Conservation (phyloP, 1,140 invertebrate genomes). For the Trissolcus basalis region DNA sequence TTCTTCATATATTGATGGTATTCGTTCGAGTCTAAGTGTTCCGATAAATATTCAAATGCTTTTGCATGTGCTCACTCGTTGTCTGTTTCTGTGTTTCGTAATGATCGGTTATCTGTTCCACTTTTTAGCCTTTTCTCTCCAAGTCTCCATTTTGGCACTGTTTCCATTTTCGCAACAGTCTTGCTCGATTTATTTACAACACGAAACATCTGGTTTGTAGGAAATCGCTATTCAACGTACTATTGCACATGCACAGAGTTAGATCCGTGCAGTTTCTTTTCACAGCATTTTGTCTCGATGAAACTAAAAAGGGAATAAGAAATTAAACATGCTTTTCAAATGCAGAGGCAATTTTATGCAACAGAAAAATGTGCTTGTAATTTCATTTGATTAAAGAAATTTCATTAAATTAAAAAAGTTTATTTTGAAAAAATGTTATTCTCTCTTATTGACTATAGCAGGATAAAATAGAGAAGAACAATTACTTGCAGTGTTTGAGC, state of each 20-base stretch:
- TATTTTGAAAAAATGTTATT: no score
- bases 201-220: conserved; percentile 42
- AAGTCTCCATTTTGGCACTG: conserved; percentile 8
- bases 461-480: no score
- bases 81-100: conserved; percentile 2
- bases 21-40: conserved; percentile 2
- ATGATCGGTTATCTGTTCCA: conserved; percentile 19
- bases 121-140: conserved; percentile 25
- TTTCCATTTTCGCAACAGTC: conserved; percentile 34
- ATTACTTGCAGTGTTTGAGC: no score
- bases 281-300: not conserved
- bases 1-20: not conserved
- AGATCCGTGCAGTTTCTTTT: conserved; percentile 17
- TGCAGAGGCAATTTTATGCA: not conserved
- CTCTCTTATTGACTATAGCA: not conserved
- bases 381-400: no score
- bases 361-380: not conserved
- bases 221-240: conserved; percentile 37
- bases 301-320: conserved; percentile 6
- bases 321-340: conserved; percentile 4
- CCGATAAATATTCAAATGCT: conserved; percentile 31
- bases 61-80: conserved; percentile 7
- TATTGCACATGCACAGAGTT: conserved; percentile 5
- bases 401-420: no score
- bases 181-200: conserved; percentile 38